Conservation (phyloP, 2,888 invertebrate species). For the Ashinkailepas kermadecensis region DNA sequence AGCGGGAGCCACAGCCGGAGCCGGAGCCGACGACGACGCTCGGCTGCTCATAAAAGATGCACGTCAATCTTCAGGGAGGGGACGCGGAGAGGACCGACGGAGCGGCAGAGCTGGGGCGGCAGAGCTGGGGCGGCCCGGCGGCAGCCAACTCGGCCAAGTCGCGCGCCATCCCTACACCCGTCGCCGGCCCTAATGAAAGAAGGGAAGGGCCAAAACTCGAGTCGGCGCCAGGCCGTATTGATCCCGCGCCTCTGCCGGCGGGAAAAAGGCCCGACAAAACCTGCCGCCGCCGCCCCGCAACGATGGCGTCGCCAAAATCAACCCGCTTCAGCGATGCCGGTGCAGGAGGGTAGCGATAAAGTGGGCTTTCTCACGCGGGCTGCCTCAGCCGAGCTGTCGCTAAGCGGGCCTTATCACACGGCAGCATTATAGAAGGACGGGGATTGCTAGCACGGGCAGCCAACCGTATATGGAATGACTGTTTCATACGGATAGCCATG, state of each 20-base stretch:
- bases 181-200: background rate
- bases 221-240: background rate
- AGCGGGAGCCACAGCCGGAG: background rate
- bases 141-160: background rate
- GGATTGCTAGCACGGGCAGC: too few species aligned
- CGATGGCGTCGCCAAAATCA: background rate
- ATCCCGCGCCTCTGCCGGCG: background rate
- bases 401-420: too few species aligned
- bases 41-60: constrained; percentile 12
- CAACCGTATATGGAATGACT: too few species aligned
- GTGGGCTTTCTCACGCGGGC: too few species aligned
- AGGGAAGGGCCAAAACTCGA: background rate
- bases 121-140: background rate
- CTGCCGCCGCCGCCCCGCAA: background rate
- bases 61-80: background rate
- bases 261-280: background rate
- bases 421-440: too few species aligned
- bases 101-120: background rate
- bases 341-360: too few species aligned
- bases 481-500: too few species aligned
- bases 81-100: background rate
- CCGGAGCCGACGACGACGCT: background rate
- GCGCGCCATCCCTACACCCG: background rate
- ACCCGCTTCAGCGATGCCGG: too few species aligned
- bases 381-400: too few species aligned